Percentiles rank a stretch among this genome's conserved stretches.
Evolutionary conservation across 2,888 invertebrate genomes (phyloP).

Genomic region (Apoda limacodes): DNA sequence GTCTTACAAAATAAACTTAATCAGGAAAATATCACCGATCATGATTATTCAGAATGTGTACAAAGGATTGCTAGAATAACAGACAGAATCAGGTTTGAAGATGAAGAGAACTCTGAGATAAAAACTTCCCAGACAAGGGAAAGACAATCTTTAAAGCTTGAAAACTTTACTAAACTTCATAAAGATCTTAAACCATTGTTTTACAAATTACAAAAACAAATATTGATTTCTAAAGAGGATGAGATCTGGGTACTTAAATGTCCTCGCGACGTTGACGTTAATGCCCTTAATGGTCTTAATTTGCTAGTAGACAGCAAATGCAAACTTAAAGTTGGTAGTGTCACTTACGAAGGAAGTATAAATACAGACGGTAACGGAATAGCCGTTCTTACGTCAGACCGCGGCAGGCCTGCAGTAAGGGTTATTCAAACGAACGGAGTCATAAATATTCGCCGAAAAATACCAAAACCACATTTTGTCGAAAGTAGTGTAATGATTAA

Average conservation of each 20-base stretch:
- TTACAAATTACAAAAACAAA: constrained; percentile 30
- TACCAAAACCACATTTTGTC: constrained; percentile 39
- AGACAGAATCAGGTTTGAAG: constrained; percentile 43
- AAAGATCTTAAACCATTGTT: too few relatives aligned
- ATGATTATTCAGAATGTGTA: too few relatives aligned
- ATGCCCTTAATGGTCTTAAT: constrained; percentile 26
- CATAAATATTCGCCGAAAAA: constrained; percentile 36
- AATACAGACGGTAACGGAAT: constrained; percentile 23
- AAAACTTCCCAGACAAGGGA: constrained; percentile 8
- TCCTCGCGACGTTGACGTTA: constrained; percentile 34
- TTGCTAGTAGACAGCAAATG: constrained; percentile 33
- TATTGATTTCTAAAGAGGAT: constrained; percentile 32
- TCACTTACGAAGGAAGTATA: constrained; percentile 34
- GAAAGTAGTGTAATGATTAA: constrained; percentile 30
- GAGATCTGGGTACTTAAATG: constrained; percentile 45
- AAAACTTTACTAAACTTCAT: too few relatives aligned
- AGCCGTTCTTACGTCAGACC: constrained; percentile 25
- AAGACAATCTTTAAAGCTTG: too few relatives aligned
- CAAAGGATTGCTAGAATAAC: constrained; percentile 26
- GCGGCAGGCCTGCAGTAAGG: constrained; percentile 25
- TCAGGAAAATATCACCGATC: too few relatives aligned
- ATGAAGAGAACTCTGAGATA: constrained; percentile 25
- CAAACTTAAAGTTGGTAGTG: constrained; percentile 42
- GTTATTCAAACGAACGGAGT: constrained; percentile 28
- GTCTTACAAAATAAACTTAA: too few relatives aligned